Evolutionary conservation across 2,888 invertebrate species (phyloP).

Genomic region (Tiliacea citrago): DNA sequence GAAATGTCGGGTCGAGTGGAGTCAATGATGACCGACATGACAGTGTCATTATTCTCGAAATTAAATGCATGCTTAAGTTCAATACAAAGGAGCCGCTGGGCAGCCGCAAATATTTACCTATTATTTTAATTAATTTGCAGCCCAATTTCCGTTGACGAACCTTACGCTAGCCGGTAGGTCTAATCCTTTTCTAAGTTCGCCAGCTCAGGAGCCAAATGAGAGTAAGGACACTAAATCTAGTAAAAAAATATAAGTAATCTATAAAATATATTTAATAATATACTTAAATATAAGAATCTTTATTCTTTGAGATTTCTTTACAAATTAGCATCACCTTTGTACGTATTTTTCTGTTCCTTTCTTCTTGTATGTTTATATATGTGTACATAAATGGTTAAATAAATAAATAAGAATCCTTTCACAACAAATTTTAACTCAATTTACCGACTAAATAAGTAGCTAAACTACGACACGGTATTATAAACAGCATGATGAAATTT

Average conservation of each 20-base stretch:
- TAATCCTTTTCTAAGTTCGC: not conserved
- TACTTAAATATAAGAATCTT: too few relatives aligned
- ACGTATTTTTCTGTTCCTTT: too few relatives aligned
- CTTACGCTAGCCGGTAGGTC: not conserved
- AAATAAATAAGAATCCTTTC: slow-evolving; percentile 6
- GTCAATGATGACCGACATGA: not conserved
- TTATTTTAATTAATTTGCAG: slow-evolving; percentile 6
- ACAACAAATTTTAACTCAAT: slow-evolving; percentile 17
- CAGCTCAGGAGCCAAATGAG: slow-evolving; percentile 2
- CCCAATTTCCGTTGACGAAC: not conserved
- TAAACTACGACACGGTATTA: slow-evolving; percentile 38
- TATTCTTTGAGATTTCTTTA: too few relatives aligned
- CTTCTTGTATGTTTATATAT: too few relatives aligned
- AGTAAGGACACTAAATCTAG: not conserved
- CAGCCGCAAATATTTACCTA: slow-evolving; percentile 2
- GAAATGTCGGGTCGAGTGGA: not conserved
- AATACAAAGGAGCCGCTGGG: not conserved
- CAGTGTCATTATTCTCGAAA: not conserved
- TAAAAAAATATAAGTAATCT: not conserved
- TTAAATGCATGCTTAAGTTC: not conserved
- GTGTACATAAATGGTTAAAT: too few relatives aligned
- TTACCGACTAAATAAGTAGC: slow-evolving; percentile 27
- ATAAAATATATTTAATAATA: too few relatives aligned
- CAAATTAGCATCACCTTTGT: too few relatives aligned
- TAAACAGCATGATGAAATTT: slow-evolving; percentile 46